These are phyloP conservation scores for Alcis repandata DNA, from an alignment of 2,888 invertebrate genomes.

Conservation along the genomic window DNA sequence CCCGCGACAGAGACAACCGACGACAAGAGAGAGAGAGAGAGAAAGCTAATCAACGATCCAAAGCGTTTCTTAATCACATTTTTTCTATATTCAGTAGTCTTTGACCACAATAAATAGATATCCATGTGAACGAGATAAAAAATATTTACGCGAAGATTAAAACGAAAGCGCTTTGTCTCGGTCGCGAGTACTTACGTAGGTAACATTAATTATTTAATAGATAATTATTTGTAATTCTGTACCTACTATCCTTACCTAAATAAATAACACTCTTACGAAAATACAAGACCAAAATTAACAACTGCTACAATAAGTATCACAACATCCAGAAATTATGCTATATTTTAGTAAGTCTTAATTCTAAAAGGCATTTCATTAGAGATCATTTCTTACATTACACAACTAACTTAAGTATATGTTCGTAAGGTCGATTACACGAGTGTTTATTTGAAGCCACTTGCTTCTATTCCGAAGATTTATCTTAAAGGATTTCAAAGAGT, in stretches of 20 bases:
- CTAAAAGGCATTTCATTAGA: constrained; percentile 76
- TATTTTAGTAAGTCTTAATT: constrained; percentile 61
- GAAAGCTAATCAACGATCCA: not conserved
- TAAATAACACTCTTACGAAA: constrained; percentile 46
- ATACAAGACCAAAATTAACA: constrained; percentile 34
- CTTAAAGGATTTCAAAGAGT: not conserved
- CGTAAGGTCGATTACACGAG: constrained; percentile 23
- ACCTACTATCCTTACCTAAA: constrained; percentile 29
- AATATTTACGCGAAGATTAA: not conserved
- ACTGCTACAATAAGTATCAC: constrained; percentile 65
- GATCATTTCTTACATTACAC: constrained; percentile 65
- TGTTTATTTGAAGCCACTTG: constrained; percentile 3
- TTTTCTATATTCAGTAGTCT: not conserved
- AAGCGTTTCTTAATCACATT: not conserved
- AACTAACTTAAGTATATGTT: constrained; percentile 22
- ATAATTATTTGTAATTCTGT: not conserved
- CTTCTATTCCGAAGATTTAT: not conserved
- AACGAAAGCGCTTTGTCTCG: not conserved
- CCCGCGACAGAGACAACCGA: not conserved
- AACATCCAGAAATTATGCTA: constrained; percentile 64
- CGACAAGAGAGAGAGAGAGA: not conserved
- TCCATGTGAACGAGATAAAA: constrained; percentile 6
- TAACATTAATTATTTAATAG: not conserved
- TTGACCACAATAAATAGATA: not conserved
- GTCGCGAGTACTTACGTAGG: constrained; percentile 2